Conservation (phyloP, 1,140 invertebrate genomes). For the Berghia stephanieae region DNA sequence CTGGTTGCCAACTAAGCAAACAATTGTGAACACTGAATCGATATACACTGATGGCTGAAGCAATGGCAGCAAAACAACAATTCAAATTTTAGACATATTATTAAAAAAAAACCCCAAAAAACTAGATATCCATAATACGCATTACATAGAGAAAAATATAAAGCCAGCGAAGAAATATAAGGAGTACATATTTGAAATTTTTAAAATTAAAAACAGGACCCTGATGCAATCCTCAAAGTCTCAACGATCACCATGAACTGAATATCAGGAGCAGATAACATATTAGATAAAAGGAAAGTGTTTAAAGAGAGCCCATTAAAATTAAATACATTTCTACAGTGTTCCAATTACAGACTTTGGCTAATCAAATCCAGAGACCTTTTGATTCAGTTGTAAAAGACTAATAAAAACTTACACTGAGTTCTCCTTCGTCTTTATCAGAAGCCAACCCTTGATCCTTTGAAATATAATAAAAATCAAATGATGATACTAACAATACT, state of each 20-base stretch:
- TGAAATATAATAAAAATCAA: constrained; percentile 34
- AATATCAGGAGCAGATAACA: background rate
- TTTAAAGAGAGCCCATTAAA: background rate
- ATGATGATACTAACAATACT: background rate
- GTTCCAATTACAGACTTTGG: too few relatives aligned
- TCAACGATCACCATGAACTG: background rate
- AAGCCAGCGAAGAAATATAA: too few relatives aligned
- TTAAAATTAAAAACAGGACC: too few relatives aligned
- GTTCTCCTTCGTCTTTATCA: constrained; percentile 58
- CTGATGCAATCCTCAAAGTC: too few relatives aligned
- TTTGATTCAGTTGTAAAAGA: too few relatives aligned
- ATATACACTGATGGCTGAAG: too few relatives aligned
- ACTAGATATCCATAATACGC: constrained; percentile 26
- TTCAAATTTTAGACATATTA: background rate
- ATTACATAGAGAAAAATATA: background rate
- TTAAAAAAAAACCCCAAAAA: constrained; percentile 5
- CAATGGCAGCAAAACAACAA: background rate
- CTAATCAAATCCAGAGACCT: too few relatives aligned
- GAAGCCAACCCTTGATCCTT: constrained; percentile 41
- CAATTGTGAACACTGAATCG: too few relatives aligned
- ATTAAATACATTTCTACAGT: background rate
- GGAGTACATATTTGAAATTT: too few relatives aligned
- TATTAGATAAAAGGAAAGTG: background rate
- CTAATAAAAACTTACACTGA: constrained; percentile 50
- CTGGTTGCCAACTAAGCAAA: too few relatives aligned